Conservation (phyloP, 2,888 invertebrate species). For the Xanthorhoe designata region DNA sequence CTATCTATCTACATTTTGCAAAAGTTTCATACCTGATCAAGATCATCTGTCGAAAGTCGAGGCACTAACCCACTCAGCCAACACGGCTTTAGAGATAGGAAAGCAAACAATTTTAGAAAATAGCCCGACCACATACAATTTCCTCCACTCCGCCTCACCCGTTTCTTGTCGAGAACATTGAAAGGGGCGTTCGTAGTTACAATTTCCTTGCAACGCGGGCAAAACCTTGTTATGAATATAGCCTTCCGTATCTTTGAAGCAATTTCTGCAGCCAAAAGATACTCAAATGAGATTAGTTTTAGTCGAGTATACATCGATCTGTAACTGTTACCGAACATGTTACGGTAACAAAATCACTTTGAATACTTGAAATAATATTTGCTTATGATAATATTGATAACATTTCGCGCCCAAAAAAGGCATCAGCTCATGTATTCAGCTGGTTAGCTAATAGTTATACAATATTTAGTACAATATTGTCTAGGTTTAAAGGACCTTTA, state of each 20-base stretch:
- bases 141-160: constrained; percentile 11
- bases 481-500: background rate
- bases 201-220: constrained; percentile 31
- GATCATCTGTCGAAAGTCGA: too few relatives aligned
- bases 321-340: background rate
- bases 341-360: background rate
- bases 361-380: background rate
- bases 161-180: constrained; percentile 14
- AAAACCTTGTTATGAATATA: constrained; percentile 36
- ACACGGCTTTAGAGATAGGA: background rate
- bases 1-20: background rate
- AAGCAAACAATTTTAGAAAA: constrained; percentile 10
- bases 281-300: constrained; percentile 61
- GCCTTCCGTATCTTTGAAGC: constrained; percentile 49
- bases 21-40: too few relatives aligned
- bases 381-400: too few relatives aligned
- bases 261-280: constrained; percentile 57
- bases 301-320: background rate
- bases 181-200: constrained; percentile 22
- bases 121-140: constrained; percentile 19
- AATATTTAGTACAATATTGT: too few relatives aligned
- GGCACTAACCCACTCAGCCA: too few relatives aligned
- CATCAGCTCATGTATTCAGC: too few relatives aligned
- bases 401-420: too few relatives aligned
- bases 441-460: too few relatives aligned